Conservation (phyloP, 2,888 invertebrate species). For the Drosophila quasianomalipes region DNA sequence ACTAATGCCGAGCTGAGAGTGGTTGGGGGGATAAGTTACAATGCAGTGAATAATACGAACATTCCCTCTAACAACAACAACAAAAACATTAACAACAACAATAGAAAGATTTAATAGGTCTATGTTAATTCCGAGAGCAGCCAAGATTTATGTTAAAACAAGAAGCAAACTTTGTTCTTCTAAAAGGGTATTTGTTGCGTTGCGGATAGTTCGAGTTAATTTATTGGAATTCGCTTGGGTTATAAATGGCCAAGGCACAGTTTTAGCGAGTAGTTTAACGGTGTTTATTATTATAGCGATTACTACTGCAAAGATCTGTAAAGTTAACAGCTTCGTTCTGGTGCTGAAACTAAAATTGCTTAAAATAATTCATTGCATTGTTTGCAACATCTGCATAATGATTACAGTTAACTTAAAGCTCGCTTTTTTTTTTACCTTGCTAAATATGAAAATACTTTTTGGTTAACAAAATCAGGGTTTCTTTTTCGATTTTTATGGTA, state of each 20-base stretch:
- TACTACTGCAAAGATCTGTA: not conserved
- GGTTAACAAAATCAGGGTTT: not conserved
- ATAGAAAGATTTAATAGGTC: not conserved
- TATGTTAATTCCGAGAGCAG: constrained; percentile 26
- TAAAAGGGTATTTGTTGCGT: constrained; percentile 13
- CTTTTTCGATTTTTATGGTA: not conserved
- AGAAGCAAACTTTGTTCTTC: constrained; percentile 35
- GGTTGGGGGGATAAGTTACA: constrained; percentile 34
- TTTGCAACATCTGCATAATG: not conserved
- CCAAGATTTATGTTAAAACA: constrained; percentile 31
- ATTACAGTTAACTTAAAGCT: not conserved
- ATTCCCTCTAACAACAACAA: constrained; percentile 8
- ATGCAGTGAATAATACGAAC: constrained; percentile 64
- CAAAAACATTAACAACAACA: constrained; percentile 5
- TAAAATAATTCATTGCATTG: not conserved
- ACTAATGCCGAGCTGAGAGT: constrained; percentile 60
- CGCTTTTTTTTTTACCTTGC: not conserved
- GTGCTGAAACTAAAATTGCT: not conserved
- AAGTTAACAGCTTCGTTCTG: not conserved
- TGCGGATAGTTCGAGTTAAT: constrained; percentile 20
- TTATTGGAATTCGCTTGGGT: constrained; percentile 15
- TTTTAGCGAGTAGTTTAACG: not conserved
- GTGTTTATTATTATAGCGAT: not conserved
- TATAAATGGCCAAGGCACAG: not conserved
- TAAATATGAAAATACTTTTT: no score